Conservation (phyloP, 2,797 vertebrate genomes). For the Harpagifer antarcticus region DNA sequence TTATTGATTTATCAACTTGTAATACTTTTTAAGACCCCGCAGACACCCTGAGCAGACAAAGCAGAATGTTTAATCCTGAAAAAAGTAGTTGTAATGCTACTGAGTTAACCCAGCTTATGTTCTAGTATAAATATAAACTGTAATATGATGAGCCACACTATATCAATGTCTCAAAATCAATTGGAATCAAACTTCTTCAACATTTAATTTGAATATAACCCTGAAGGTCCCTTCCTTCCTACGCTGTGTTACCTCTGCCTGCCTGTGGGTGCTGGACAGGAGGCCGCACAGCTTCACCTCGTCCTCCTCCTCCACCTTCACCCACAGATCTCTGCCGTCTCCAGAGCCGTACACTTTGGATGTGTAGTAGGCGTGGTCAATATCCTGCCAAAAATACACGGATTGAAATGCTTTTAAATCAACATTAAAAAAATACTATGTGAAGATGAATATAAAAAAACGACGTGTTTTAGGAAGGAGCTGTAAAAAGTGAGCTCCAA, state of each 20-base stretch:
- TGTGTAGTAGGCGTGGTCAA: constrained; percentile 94
- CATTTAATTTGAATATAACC: not conserved
- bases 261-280: constrained; percentile 91
- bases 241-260: constrained; percentile 85
- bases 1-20: too few species aligned
- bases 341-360: constrained; percentile 89
- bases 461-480: not conserved
- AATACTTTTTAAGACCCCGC: not conserved
- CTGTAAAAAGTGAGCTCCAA: not conserved
- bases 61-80: not conserved
- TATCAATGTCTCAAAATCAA: not conserved
- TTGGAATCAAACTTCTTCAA: not conserved
- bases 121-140: not conserved
- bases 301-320: constrained; percentile 89
- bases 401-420: not conserved
- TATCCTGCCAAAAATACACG: constrained; percentile 81
- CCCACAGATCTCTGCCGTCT: constrained; percentile 91
- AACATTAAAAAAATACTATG: not conserved
- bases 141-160: not conserved
- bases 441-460: not conserved
- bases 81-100: not conserved
- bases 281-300: constrained; percentile 90
- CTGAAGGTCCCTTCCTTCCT: not conserved
- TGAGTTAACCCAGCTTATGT: not conserved
- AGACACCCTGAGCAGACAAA: not conserved